phyloP scores from a whole-genome alignment of 1,140 invertebrate genomes.

The Medauroidea extradentata region DNA sequence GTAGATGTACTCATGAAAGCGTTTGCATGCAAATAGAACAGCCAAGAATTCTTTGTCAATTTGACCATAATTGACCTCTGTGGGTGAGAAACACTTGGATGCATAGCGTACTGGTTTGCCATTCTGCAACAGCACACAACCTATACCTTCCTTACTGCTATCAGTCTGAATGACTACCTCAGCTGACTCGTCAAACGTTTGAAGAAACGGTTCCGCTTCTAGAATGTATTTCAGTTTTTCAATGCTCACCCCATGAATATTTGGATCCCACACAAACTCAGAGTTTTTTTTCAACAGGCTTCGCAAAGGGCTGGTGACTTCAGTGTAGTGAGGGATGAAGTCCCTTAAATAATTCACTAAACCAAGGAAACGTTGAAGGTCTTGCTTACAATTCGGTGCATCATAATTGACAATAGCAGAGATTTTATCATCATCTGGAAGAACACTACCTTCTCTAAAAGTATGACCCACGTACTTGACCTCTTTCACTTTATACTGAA shows the following conservation, averaged over 20 bases:
- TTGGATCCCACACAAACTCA: too few relatives aligned
- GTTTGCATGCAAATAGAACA: constrained; percentile 28
- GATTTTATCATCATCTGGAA: constrained; percentile 37
- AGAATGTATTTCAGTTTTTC: constrained; percentile 23
- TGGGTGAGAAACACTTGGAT: constrained; percentile 31
- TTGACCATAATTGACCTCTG: constrained; percentile 33
- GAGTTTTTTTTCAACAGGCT: too few relatives aligned
- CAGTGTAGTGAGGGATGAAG: too few relatives aligned
- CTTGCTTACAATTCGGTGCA: constrained; percentile 27
- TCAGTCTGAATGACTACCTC: constrained; percentile 25
- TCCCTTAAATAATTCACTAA: neutral
- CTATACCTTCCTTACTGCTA: constrained; percentile 29
- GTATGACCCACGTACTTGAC: constrained; percentile 36
- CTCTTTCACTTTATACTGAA: constrained; percentile 21
- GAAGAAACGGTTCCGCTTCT: constrained; percentile 19
- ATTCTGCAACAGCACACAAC: constrained; percentile 28
- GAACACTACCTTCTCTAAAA: constrained; percentile 20
- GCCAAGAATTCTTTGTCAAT: constrained; percentile 38
- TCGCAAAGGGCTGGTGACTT: too few relatives aligned
- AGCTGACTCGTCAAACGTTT: constrained; percentile 14
- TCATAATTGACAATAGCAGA: constrained; percentile 35
- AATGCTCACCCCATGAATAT: neutral
- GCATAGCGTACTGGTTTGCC: constrained; percentile 38
- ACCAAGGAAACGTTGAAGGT: neutral
- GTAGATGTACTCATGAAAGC: constrained; percentile 35